phyloP scores from a whole-genome alignment of 2,113 vertebrate species.

The Noturus placidus region DNA sequence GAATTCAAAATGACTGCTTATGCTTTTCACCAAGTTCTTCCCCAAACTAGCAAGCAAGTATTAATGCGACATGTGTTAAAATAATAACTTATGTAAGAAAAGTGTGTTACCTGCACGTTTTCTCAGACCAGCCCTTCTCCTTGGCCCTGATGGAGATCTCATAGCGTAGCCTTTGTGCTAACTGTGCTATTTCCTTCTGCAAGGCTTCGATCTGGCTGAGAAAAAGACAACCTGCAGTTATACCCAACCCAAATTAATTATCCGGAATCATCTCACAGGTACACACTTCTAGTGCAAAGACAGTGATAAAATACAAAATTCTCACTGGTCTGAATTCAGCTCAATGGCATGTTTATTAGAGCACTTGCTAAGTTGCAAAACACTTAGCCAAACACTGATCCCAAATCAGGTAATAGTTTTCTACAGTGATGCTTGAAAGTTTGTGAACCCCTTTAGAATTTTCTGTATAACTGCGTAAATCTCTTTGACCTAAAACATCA shows the following conservation, averaged over 20 bases:
- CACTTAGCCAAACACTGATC: not conserved
- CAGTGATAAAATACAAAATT: not conserved
- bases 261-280: not conserved
- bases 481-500: too few species aligned
- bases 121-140: constrained; percentile 83
- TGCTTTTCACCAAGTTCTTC: not conserved
- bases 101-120: constrained; percentile 63
- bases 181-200: constrained; percentile 81
- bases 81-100: not conserved
- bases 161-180: constrained; percentile 78
- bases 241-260: not conserved
- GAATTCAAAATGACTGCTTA: not conserved
- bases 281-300: not conserved
- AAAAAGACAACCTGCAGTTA: constrained; percentile 53
- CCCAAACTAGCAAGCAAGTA: not conserved
- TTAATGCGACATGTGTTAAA: not conserved
- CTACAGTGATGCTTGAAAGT: too few species aligned
- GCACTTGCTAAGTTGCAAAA: not conserved
- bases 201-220: constrained; percentile 86
- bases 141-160: constrained; percentile 79
- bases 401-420: not conserved
- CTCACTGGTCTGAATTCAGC: not conserved
- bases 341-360: not conserved
- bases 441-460: too few species aligned
- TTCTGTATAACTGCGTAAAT: too few species aligned